Base-by-base conservation (phyloP, 2,888 invertebrate species). In the Tetropium fuscum region DNA sequence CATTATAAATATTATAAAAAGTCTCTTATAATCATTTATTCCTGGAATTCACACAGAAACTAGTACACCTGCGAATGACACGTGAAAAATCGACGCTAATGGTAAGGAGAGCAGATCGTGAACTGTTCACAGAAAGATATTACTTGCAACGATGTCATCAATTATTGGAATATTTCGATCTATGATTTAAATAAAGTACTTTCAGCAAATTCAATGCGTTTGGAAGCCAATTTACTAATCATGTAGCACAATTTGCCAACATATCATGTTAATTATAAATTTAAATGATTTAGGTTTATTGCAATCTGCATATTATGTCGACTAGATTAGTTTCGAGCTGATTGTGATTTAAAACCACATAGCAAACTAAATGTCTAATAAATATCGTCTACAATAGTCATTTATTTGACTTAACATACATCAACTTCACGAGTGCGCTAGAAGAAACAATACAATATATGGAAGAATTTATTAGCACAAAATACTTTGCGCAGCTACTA, bases 281-380 rank as follows among this genome's bases (percentile, higher is more conserved):
- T 60, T 53, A 47, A 58, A 60, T 64, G 64, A 64, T 60, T 58
- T 64, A 64, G 63, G 47, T 58, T 51, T 48, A 58, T 53, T 47
- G 56, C 55, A 49, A 47, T 61, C 53, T 56, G 55, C 58, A 54
- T 56, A 53, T n/a, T n/a, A n/a, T 56, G 40, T 56, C 49, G 51
- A 54, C 48, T 54, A 53, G 61, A 64, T 64, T 64, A 47, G 63
- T 64, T 64, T 64, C 64, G 56, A 62, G 60, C 61, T 67, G 69
- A 69, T 69, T 69, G 65, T 64, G 67, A 69, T 69, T 65, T 67
- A 69, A 56, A 66, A 53, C 57, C 57, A 53, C 53, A 55, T 57
- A 47, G 38, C 54, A 32, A 61, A 57, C 47, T 64, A 63, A 59
- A 64, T 55, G 59, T 58, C 48, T 57, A 56, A 57, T 63, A 63